Base-by-base conservation (phyloP, 2,888 invertebrate species). In the Xestia ashworthii region DNA sequence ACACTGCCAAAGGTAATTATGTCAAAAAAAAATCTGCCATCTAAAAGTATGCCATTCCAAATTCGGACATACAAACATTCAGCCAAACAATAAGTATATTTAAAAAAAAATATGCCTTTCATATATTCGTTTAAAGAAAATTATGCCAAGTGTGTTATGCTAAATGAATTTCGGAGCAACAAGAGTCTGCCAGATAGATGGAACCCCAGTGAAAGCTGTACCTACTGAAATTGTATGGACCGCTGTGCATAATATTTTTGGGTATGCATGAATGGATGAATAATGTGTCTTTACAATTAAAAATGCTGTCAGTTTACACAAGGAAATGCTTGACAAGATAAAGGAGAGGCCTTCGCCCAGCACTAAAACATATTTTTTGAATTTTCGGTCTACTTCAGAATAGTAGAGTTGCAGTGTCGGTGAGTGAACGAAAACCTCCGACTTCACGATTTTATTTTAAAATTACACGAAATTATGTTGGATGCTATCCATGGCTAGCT, bases 131-230 rank as follows among this genome's bases (percentile, higher is more conserved):
- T n/a, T n/a, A n/a, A n/a, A n/a, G n/a, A n/a, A n/a, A n/a, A n/a
- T n/a, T n/a, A n/a, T n/a, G n/a, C n/a, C n/a, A n/a, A n/a, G n/a
- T n/a, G n/a, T n/a, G n/a, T n/a, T n/a, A n/a, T n/a, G n/a, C n/a
- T n/a, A n/a, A n/a, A n/a, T n/a, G n/a, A n/a, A n/a, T n/a, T n/a
- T n/a, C n/a, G n/a, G n/a, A n/a, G n/a, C n/a, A n/a, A n/a, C n/a
- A n/a, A n/a, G n/a, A n/a, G n/a, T n/a, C n/a, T n/a, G n/a, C n/a
- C n/a, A n/a, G n/a, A n/a, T n/a, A n/a, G n/a, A n/a, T n/a, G n/a
- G n/a, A n/a, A n/a, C n/a, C n/a, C n/a, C 62, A 76, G 88, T 83
- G 88, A 88, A 88, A 88, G 88, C 81, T 68, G 73, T 58, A 38
- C 55, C 58, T 53, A 50, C 84, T 81, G 76, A 80, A 82, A 85